phyloP scores from a whole-genome alignment of 37 sponge, comb jelly and placozoan species.

The Chondrilla cf. caribensis region DNA sequence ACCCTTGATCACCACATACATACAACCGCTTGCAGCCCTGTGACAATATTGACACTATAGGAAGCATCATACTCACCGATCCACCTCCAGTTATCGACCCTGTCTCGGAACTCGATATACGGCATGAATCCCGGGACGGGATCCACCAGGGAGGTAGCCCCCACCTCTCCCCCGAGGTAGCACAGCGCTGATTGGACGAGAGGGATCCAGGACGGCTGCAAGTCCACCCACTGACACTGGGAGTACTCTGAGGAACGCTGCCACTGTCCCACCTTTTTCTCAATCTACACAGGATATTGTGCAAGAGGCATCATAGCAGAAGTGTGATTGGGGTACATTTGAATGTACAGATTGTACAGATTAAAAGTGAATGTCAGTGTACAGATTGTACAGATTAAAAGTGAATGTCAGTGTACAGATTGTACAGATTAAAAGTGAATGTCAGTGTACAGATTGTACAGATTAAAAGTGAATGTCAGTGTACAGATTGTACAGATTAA shows the following conservation, averaged over 20 bases:
- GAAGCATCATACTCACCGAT: slow-evolving; percentile 38
- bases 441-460: no score
- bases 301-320: background rate
- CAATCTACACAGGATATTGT: slow-evolving; percentile 7
- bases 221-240: slow-evolving; percentile 42
- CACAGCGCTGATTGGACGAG: slow-evolving; percentile 59
- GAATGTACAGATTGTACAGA: no score
- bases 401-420: no score
- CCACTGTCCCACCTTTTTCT: slow-evolving; percentile 35
- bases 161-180: slow-evolving; percentile 75
- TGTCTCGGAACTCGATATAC: slow-evolving; percentile 72
- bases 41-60: no score
- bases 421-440: no score
- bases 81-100: slow-evolving; percentile 87
- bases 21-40: background rate
- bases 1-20: background rate
- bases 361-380: no score
- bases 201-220: slow-evolving; percentile 53
- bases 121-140: slow-evolving; percentile 72
- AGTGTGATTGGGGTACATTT: background rate
- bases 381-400: no score
- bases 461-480: no score
- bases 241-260: slow-evolving; percentile 46
- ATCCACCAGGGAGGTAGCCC: slow-evolving; percentile 61
- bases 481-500: no score